phyloP scores from a whole-genome alignment of 2,113 vertebrate species.

The Delphinus delphis region DNA sequence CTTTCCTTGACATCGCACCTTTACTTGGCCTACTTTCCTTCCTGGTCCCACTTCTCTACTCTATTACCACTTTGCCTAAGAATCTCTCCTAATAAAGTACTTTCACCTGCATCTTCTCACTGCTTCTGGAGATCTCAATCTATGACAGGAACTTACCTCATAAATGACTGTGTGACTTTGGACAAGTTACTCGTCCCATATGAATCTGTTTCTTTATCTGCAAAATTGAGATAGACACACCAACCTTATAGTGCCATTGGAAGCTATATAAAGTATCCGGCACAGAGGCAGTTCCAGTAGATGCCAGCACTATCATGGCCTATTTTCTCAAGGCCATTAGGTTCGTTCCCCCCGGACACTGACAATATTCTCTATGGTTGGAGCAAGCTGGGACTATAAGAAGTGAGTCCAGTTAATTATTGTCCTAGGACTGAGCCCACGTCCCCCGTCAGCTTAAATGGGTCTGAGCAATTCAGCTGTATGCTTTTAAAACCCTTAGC shows the following conservation, averaged over 20 bases:
- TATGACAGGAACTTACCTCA: not conserved
- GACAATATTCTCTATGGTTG: not conserved
- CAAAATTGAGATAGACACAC: not conserved
- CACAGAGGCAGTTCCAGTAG: not conserved
- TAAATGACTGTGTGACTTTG: not conserved
- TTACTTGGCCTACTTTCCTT: not conserved
- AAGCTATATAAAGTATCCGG: not conserved
- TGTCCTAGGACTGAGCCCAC: not conserved
- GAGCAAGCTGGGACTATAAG: not conserved
- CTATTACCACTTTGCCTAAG: not conserved
- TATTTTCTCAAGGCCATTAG: not conserved
- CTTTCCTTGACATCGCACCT: not conserved
- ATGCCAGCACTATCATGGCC: not conserved
- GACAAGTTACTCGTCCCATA: not conserved
- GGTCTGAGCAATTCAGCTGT: conserved; percentile 61
- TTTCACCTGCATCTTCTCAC: not conserved
- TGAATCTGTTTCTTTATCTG: not conserved
- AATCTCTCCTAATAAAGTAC: not conserved
- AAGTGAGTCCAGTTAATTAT: not conserved
- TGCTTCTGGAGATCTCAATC: not conserved
- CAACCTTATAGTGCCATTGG: not conserved
- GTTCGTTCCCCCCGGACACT: accelerated
- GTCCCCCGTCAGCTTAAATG: conserved; percentile 68
- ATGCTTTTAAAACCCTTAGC: conserved; percentile 50
- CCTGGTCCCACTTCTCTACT: not conserved